Conservation (phyloP, 1,140 invertebrate genomes). For the Metopolophium dirhodum region DNA sequence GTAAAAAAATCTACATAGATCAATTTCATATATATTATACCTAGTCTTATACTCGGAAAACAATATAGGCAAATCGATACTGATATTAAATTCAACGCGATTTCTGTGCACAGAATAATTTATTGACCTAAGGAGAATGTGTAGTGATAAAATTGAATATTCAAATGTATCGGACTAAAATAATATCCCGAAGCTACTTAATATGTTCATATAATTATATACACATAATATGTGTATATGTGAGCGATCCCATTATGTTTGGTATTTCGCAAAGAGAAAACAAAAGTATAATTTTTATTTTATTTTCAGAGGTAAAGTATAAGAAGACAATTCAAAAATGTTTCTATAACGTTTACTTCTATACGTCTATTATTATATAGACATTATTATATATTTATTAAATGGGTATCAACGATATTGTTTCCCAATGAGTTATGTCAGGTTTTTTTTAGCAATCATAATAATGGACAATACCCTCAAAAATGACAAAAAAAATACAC, state of each 20-base stretch:
- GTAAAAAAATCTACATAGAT: not conserved
- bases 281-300: not conserved
- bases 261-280: not conserved
- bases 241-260: not conserved
- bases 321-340: not conserved
- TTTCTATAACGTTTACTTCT: not conserved
- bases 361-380: no score
- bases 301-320: not conserved
- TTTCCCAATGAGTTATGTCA: not conserved
- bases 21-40: not conserved
- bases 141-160: constrained; percentile 19
- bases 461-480: not conserved
- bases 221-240: not conserved
- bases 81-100: not conserved
- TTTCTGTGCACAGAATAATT: not conserved
- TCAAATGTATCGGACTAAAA: not conserved
- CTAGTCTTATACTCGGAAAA: not conserved
- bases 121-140: not conserved
- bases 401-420: not conserved
- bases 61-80: not conserved
- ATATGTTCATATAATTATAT: not conserved
- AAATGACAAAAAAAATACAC: not conserved
- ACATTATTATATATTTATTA: constrained; percentile 3
- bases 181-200: not conserved
- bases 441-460: constrained; percentile 1